Conservation (phyloP, 1,140 invertebrate genomes). For the Diplogasteroides magnus region DNA sequence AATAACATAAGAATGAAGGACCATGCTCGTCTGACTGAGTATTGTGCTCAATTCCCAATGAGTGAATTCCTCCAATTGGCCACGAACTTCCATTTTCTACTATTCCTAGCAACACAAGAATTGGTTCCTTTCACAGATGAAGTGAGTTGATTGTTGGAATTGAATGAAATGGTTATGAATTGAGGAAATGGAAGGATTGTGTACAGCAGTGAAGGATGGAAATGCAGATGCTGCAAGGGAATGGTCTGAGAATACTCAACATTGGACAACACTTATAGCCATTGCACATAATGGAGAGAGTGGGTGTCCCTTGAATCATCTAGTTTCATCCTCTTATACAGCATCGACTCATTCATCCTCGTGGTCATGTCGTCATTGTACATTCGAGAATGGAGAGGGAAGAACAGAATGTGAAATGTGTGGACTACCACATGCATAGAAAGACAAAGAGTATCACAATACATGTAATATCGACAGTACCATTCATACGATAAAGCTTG, state of each 20-base stretch:
- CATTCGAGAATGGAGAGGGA: constrained; percentile 41
- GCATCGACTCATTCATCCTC: constrained; percentile 12
- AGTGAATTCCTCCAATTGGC: constrained; percentile 47
- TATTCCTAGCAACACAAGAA: constrained; percentile 49
- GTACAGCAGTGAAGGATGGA: constrained; percentile 25
- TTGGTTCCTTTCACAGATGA: constrained; percentile 37
- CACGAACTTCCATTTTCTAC: constrained; percentile 51
- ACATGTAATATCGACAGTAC: too few species aligned
- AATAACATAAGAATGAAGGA: constrained; percentile 30
- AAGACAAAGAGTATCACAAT: background rate
- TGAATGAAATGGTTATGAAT: background rate
- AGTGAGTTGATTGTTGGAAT: constrained; percentile 9
- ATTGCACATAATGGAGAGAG: constrained; percentile 19
- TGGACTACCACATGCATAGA: constrained; percentile 32
- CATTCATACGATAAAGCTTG: too few species aligned
- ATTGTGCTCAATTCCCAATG: constrained; percentile 32
- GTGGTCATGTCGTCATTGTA: constrained; percentile 49
- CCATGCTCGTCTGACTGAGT: constrained; percentile 31
- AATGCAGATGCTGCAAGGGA: constrained; percentile 37
- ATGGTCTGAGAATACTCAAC: constrained; percentile 38
- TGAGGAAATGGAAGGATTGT: constrained; percentile 19
- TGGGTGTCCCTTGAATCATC: background rate
- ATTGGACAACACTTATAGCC: constrained; percentile 42
- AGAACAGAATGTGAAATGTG: constrained; percentile 43
- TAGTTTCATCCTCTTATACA: background rate